A percentile compares a stretch with the other conserved stretches of the same genome.
phyloP scores from a whole-genome alignment of 2,797 vertebrate genomes.

The Schizopygopsis pylzovi region DNA sequence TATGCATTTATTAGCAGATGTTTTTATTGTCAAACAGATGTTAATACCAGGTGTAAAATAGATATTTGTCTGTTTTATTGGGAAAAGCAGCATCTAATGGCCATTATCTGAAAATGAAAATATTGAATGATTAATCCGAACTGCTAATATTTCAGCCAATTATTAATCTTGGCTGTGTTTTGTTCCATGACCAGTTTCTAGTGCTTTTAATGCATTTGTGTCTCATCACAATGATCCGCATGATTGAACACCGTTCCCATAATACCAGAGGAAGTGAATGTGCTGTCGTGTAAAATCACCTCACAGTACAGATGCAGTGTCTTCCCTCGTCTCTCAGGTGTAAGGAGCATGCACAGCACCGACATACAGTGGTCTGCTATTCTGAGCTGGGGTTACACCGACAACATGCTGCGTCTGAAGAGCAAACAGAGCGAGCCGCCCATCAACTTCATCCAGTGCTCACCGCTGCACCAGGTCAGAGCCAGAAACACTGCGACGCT shows the following conservation, averaged over 20 bases:
- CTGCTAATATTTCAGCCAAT: neutral
- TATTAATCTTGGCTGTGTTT: neutral
- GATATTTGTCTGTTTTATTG: neutral
- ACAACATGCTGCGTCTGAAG: slow-evolving; percentile 94
- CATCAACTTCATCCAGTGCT: slow-evolving; percentile 96
- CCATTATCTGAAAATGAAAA: neutral
- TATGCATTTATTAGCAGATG: neutral
- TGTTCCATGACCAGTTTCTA: neutral
- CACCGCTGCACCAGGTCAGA: slow-evolving; percentile 91
- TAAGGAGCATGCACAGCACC: slow-evolving; percentile 98
- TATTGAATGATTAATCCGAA: neutral
- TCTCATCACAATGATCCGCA: neutral
- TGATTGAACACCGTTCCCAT: neutral
- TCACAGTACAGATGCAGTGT: neutral
- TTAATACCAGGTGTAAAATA: neutral
- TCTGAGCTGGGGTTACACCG: slow-evolving; percentile 97
- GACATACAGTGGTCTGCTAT: slow-evolving; percentile 99
- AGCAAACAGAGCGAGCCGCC: slow-evolving; percentile 98
- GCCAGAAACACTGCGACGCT: neutral
- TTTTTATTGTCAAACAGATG: neutral
- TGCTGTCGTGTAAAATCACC: neutral
- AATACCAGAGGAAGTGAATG: neutral
- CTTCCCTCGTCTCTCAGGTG: slow-evolving; percentile 76
- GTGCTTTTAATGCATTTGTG: neutral
- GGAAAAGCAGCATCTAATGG: neutral